phyloP scores from a whole-genome alignment of 2,888 invertebrate genomes.

The Molorchus minor region DNA sequence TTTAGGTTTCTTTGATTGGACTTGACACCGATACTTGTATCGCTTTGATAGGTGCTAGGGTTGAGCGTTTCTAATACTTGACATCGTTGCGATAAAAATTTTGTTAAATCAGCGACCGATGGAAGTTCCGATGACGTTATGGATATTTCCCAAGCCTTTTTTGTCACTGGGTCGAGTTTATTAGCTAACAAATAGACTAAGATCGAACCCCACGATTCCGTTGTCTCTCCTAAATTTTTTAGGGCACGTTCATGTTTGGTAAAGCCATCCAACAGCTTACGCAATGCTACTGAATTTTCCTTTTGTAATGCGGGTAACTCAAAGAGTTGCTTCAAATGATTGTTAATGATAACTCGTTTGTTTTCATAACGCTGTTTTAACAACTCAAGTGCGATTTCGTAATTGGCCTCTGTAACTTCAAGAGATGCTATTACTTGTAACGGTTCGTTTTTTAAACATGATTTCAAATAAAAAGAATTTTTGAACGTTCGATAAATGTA shows the following conservation, averaged over 20 bases:
- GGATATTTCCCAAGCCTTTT: slow-evolving; percentile 28
- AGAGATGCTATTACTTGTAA: neutral
- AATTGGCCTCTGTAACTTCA: slow-evolving; percentile 1
- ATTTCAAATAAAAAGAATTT: slow-evolving; percentile 6
- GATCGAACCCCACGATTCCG: slow-evolving; percentile 28
- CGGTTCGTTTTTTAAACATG: slow-evolving; percentile 2
- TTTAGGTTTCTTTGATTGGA: neutral
- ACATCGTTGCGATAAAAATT: slow-evolving; percentile 28
- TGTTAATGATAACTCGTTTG: neutral
- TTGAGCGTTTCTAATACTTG: slow-evolving; percentile 26
- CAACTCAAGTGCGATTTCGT: neutral
- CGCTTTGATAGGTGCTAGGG: neutral
- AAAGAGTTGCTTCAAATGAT: neutral
- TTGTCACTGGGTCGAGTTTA: slow-evolving; percentile 26
- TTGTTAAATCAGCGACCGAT: slow-evolving; percentile 17
- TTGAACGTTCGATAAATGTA: neutral
- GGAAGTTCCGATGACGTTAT: slow-evolving; percentile 17
- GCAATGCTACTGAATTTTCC: neutral
- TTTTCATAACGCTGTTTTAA: slow-evolving; percentile 10
- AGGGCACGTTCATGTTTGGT: neutral
- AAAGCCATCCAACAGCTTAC: neutral
- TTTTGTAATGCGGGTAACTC: neutral
- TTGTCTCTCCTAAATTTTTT: neutral
- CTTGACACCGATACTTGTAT: neutral
- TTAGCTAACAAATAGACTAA: slow-evolving; percentile 27